Evolutionary conservation across 2,888 invertebrate genomes (phyloP).

Genomic region (Steinernema scapterisci): DNA sequence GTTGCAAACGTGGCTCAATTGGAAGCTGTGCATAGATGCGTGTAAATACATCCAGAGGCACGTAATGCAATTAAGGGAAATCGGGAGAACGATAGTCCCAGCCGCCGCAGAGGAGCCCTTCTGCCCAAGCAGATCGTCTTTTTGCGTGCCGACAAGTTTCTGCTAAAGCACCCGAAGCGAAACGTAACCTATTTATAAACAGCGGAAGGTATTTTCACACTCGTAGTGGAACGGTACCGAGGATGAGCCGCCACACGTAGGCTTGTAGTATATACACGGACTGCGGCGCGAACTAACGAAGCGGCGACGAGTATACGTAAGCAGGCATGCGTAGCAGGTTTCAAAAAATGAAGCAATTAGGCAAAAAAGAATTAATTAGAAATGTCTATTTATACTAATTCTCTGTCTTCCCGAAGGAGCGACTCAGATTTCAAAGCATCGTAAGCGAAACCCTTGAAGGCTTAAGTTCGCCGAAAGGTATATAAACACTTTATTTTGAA

Average conservation of each 20-base stretch:
- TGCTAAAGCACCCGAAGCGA: background rate
- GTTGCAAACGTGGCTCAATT: conserved; percentile 26
- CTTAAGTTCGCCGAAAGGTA: conserved; percentile 5
- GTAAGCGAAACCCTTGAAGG: background rate
- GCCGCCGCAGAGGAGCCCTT: background rate
- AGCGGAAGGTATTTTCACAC: background rate
- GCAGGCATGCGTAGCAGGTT: conserved; percentile 5
- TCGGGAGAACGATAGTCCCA: background rate
- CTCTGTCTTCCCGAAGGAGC: background rate
- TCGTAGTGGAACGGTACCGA: background rate
- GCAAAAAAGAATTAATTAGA: conserved; percentile 29
- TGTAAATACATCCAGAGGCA: conserved; percentile 8
- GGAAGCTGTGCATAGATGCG: conserved; percentile 10
- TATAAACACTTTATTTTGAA: conserved; percentile 6
- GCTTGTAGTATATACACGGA: background rate
- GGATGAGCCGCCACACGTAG: background rate
- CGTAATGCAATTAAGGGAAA: background rate
- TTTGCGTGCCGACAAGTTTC: background rate
- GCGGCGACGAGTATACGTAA: conserved; percentile 28
- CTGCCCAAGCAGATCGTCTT: too few species aligned
- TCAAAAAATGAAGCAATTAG: conserved; percentile 26
- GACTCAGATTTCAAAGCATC: background rate
- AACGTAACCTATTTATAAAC: background rate
- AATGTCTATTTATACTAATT: conserved; percentile 25
- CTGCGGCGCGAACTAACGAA: conserved; percentile 21